These are phyloP conservation scores for Trididemnum clinides DNA, from an alignment of 23 tunicate genomes.

Conservation along the genomic window DNA sequence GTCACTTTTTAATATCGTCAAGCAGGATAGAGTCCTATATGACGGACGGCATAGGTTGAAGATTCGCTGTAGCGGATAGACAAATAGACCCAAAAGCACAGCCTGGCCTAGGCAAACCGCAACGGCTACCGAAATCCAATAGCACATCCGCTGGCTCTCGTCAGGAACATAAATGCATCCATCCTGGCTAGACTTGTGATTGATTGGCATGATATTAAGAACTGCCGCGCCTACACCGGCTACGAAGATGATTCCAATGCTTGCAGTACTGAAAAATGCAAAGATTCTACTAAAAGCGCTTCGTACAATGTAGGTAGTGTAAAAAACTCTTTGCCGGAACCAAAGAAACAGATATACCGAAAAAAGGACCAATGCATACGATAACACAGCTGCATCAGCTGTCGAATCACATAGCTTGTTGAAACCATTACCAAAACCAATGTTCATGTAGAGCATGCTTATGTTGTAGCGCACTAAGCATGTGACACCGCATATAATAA, in stretches of 20 bases:
- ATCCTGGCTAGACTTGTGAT: constrained; percentile 15
- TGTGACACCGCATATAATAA: constrained; percentile 31
- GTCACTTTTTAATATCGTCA: background rate
- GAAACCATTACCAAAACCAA: constrained; percentile 1
- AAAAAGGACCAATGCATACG: constrained; percentile 37
- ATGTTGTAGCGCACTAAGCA: constrained; percentile 18
- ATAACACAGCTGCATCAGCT: constrained; percentile 36
- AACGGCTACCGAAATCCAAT: constrained; percentile 1
- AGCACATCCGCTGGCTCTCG: background rate
- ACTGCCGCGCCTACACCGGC: constrained; percentile 18
- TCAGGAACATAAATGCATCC: constrained; percentile 46
- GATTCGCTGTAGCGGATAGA: constrained; percentile 55
- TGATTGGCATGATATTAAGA: constrained; percentile 16
- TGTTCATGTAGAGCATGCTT: constrained; percentile 32
- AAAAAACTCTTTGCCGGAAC: constrained; percentile 66
- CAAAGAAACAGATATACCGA: constrained; percentile 61
- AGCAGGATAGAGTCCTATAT: no score
- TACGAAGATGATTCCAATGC: constrained; percentile 44
- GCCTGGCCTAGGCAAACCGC: constrained; percentile 53
- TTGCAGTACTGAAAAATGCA: constrained; percentile 39
- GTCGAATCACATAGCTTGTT: constrained; percentile 40
- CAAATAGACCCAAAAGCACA: constrained; percentile 45
- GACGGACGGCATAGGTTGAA: background rate
- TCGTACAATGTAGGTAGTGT: constrained; percentile 48
- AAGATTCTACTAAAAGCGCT: constrained; percentile 8